Base-by-base conservation (phyloP, 2,797 vertebrate species). In the Sebastes flavidus region DNA sequence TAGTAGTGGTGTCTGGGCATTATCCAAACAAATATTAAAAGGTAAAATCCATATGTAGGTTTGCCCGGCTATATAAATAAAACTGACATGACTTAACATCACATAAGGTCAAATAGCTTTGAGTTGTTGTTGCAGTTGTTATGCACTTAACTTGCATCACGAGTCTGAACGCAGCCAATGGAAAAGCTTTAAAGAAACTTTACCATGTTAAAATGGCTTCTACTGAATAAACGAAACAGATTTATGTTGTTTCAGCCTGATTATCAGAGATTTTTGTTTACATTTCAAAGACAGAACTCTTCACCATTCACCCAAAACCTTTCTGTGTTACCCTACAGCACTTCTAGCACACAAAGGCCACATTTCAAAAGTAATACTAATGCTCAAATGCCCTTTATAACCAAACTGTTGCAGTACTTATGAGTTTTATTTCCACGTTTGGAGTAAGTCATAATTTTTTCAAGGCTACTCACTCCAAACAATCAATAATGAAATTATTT, bases 231-330 rank as follows among this genome's bases (percentile, higher is more conserved):
- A 49, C 46, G 0, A 75, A 61, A 72, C 61, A 49, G 9, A 49
- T 46, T 22, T 24, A 24, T 38, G 24, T 49, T 18, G 14, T n/a
- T 72, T 67, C 10, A 32, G 25, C 14, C 9, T 25, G 7, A 46
- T 46, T 54, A 32, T 12, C 42, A 20, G 16, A 12, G 18, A 22
- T 30, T 24, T 72, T 12, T 59, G 29, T 84, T 70, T 14, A 69
- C 22, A 62, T 72, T 54, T 82, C 18, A 66, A 11, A 77, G 49
- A 59, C 24, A 54, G 14, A 77, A 60, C 25, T 77, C 8, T 20
- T 30, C 6, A 65, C 10, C 22, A 12, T n/a, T 52, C 16, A 30
- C 4, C 49, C 22, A 34, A 65, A 24, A 18, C 6, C 4, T 16
- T 2, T 52, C 22, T 29, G 27, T 29, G 27, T 34, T 34, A 34